A percentile compares a stretch with the other conserved stretches of the same genome.
These are phyloP conservation scores for Rhagium mordax DNA, from an alignment of 2,888 invertebrate genomes.

Conservation along the genomic window DNA sequence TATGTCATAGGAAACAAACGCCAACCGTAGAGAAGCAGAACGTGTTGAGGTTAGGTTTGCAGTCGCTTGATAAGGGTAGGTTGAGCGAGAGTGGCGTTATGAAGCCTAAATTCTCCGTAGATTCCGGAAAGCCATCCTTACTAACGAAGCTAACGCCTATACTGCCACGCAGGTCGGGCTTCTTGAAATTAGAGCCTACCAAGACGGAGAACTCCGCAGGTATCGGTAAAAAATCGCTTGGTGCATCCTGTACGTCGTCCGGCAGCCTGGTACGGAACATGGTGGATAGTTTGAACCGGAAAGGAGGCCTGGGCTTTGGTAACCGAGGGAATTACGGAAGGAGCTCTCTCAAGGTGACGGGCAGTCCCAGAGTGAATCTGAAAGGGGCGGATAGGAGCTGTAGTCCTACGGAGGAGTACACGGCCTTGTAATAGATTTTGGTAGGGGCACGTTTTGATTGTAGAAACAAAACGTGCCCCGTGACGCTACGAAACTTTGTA, in stretches of 20 bases:
- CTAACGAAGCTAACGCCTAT: slow-evolving; percentile 46
- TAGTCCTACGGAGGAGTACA: slow-evolving; percentile 53
- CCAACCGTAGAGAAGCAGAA: neutral
- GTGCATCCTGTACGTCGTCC: slow-evolving; percentile 19
- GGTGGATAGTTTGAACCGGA: slow-evolving; percentile 67
- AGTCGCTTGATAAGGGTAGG: neutral
- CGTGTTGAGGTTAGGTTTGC: neutral
- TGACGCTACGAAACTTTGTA: neutral
- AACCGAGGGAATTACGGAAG: slow-evolving; percentile 62
- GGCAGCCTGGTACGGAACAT: slow-evolving; percentile 65
- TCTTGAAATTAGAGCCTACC: slow-evolving; percentile 39
- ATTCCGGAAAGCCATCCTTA: slow-evolving; percentile 40
- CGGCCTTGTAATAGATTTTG: slow-evolving; percentile 46
- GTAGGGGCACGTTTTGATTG: neutral
- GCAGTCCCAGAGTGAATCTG: slow-evolving; percentile 59
- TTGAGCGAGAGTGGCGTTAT: neutral
- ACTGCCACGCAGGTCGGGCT: slow-evolving; percentile 43
- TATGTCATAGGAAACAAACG: neutral
- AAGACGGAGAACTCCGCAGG: neutral
- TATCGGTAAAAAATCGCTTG: slow-evolving; percentile 34
- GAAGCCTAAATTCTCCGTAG: slow-evolving; percentile 18
- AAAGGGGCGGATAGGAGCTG: slow-evolving; percentile 48
- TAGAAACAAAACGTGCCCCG: neutral
- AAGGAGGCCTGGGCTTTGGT: slow-evolving; percentile 61
- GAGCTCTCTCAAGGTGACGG: slow-evolving; percentile 65